These are phyloP conservation scores for Peromyscus californicus DNA, from an alignment of 2,113 vertebrate genomes.

Conservation along the genomic window DNA sequence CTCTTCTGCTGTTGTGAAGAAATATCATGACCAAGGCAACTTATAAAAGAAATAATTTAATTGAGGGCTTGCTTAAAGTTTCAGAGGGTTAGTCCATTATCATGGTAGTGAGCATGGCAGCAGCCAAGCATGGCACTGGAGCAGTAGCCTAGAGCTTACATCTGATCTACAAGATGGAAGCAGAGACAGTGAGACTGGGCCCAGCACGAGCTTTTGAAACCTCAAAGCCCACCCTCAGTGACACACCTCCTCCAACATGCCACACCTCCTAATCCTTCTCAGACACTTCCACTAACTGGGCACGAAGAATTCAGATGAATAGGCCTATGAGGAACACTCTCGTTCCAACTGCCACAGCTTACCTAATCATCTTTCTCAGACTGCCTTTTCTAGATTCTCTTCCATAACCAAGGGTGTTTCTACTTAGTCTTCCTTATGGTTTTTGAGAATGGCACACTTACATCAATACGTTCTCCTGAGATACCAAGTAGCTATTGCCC, in stretches of 20 bases:
- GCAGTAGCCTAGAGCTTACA: background rate
- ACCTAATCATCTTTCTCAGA: background rate
- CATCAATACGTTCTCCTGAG: background rate
- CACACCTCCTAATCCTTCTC: background rate
- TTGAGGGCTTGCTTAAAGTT: background rate
- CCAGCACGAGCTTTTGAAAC: background rate
- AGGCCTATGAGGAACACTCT: background rate
- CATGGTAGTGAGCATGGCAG: too few relatives aligned
- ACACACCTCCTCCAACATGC: background rate
- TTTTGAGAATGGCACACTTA: background rate
- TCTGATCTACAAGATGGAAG: background rate
- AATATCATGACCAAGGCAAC: background rate
- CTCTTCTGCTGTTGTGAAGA: background rate
- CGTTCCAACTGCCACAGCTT: background rate
- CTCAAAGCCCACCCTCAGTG: background rate
- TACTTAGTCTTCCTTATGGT: background rate
- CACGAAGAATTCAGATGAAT: background rate
- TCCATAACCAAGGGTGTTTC: background rate
- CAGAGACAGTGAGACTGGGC: background rate
- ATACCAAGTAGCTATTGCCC: background rate
- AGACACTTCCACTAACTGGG: background rate
- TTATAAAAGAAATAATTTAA: background rate
- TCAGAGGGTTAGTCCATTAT: background rate
- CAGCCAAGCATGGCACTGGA: background rate
- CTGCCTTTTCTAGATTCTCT: constrained; percentile 6